Evolutionary conservation across 2,888 invertebrate genomes (phyloP).

Genomic region (Achlya flavicornis): DNA sequence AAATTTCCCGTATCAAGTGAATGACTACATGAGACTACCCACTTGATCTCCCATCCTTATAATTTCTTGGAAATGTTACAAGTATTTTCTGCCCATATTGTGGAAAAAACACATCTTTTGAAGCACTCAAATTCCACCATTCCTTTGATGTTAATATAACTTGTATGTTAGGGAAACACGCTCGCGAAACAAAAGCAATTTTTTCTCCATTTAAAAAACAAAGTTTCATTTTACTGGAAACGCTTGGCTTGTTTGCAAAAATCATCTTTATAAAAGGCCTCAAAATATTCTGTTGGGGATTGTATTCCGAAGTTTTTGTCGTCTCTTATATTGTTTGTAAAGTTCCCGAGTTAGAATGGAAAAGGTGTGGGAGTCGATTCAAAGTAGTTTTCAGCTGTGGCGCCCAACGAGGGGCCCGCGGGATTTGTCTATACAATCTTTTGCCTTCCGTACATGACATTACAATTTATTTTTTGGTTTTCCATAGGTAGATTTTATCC

Average conservation of each 20-base stretch:
- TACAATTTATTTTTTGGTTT: not conserved
- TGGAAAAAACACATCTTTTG: not conserved
- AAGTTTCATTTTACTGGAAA: constrained; percentile 20
- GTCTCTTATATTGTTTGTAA: constrained; percentile 43
- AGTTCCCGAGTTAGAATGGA: constrained; percentile 32
- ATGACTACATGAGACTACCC: not conserved
- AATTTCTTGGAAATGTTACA: not conserved
- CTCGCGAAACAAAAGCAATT: constrained; percentile 14
- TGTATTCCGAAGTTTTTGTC: constrained; percentile 40
- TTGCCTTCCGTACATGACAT: not conserved
- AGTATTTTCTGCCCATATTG: not conserved
- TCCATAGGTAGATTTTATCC: too few relatives aligned
- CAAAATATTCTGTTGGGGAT: constrained; percentile 46
- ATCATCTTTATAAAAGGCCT: constrained; percentile 50
- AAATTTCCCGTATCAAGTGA: not conserved
- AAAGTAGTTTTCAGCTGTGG: constrained; percentile 40
- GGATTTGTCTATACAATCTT: constrained; percentile 6
- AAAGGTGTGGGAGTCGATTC: constrained; percentile 35
- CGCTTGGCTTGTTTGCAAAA: constrained; percentile 36
- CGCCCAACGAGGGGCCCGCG: constrained; percentile 28
- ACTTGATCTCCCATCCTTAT: not conserved
- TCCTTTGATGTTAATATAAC: not conserved
- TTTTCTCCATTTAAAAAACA: constrained; percentile 15
- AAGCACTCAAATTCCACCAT: not conserved
- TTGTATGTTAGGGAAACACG: constrained; percentile 6